These are phyloP conservation scores for Lerista edwardsae DNA, from an alignment of 2,797 vertebrate species.

Conservation along the genomic window DNA sequence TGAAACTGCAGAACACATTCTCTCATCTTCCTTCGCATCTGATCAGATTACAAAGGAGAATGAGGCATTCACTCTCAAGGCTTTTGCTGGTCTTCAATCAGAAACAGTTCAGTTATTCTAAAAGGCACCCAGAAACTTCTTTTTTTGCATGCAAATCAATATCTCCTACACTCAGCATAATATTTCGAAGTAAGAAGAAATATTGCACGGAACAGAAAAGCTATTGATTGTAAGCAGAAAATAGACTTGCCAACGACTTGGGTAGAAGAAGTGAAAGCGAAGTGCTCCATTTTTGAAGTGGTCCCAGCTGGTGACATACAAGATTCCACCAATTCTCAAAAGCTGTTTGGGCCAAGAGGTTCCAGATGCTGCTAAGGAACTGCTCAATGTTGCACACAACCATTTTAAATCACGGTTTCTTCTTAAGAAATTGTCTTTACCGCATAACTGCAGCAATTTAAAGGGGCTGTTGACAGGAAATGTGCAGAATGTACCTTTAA, in stretches of 20 bases:
- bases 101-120: conserved; percentile 42
- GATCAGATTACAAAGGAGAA: conserved; percentile 20
- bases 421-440: background rate
- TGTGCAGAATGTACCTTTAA: background rate
- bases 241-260: conserved; percentile 67
- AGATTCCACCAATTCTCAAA: conserved; percentile 38
- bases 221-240: conserved; percentile 73
- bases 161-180: conserved; percentile 58
- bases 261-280: conserved; percentile 58
- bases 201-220: conserved; percentile 65
- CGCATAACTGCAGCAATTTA: conserved; percentile 1
- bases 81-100: conserved; percentile 41
- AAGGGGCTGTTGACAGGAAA: background rate
- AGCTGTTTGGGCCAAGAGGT: conserved; percentile 45
- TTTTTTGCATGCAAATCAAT: conserved; percentile 59
- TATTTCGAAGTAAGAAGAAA: conserved; percentile 69
- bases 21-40: background rate
- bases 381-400: conserved; percentile 40
- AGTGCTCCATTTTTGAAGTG: conserved; percentile 59
- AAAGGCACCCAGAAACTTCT: conserved; percentile 58
- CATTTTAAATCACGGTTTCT: conserved; percentile 57
- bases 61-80: conserved; percentile 9
- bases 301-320: conserved; percentile 64
- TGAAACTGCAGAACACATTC: background rate
- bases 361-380: conserved; percentile 64